Conservation (phyloP, 2,888 invertebrate genomes). For the Molanna angustata region DNA sequence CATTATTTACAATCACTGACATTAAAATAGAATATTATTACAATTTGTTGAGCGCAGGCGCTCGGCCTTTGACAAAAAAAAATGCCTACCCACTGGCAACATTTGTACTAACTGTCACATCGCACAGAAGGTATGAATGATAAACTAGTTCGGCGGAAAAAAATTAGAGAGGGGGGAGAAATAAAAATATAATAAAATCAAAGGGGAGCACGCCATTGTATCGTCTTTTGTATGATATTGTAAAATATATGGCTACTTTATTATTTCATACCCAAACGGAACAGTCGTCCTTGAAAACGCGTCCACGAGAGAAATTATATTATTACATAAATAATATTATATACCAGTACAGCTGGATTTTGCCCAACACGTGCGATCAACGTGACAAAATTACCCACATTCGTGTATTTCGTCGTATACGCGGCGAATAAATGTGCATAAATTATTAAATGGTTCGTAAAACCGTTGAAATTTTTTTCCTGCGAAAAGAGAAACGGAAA, state of each 20-base stretch:
- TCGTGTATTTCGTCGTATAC: neutral
- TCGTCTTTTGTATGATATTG: neutral
- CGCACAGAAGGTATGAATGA: neutral
- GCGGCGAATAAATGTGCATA: too few relatives aligned
- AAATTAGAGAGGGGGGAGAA: neutral
- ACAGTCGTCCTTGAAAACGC: neutral
- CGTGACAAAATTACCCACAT: slow-evolving; percentile 1
- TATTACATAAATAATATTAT: neutral
- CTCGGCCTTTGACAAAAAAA: slow-evolving; percentile 13
- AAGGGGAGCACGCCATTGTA: neutral
- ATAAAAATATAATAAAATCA: neutral
- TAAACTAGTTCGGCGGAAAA: too few relatives aligned
- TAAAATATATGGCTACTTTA: neutral
- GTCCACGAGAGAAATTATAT: neutral
- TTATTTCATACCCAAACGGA: neutral
- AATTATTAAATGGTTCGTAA: too few relatives aligned
- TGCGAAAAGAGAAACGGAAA: too few relatives aligned
- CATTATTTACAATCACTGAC: slow-evolving; percentile 31
- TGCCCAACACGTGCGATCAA: neutral
- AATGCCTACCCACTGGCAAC: neutral
- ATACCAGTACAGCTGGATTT: neutral
- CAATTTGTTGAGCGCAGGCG: slow-evolving; percentile 30
- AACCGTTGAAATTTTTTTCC: too few relatives aligned
- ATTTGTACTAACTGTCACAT: too few relatives aligned
- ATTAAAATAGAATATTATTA: slow-evolving; percentile 31